Base-by-base conservation (phyloP, 2,888 invertebrate genomes). In the Leptinotarsa haldemani region DNA sequence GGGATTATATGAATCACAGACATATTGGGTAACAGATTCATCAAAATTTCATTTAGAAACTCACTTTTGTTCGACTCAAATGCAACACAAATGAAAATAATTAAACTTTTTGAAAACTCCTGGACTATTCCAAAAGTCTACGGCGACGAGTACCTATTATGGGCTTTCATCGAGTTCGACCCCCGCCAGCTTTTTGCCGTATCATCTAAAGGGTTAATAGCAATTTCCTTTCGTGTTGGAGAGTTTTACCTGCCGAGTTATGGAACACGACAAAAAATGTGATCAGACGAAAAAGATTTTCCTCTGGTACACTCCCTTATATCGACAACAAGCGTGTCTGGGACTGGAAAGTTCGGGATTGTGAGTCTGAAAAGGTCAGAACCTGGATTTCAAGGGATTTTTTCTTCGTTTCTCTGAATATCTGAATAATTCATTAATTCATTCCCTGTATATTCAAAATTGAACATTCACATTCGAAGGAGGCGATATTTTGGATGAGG, bases 221-320 rank as follows among this genome's bases (percentile, higher is more conserved):
- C 15, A 56, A 56, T 56, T 56, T 56, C 15, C 56, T 13, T 56
- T 56, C 13, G 22, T 12, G 50, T 13, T 56, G 56, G 15, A 13
- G 13, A 16, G 20, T 56, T 56, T 56, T 22, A 56, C 56, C 56
- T 56, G 56, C 4, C 22, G 20, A 56, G 56, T 56, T 56, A 12
- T 56, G 15, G 22, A 56, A 56, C 56, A 56, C 50, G 50, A 13
- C 56, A 15, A 22, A 20, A 22, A 56, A 56, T 50, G 22, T 56
- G 56, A 56, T 56, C 56, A 56, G 56, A 56, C 22, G 56, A 22
- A 22, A 56, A 20, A 15, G 56, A 56, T 16, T 56, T 56, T 56
- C 56, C 56, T 56, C 22, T 13, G 56, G 22, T 22, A 56, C 52
- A 52, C 18, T 56, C 56, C 22, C 56, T 15, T 56, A 22, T 56